These are phyloP conservation scores for Eumerus sabulonum DNA, from an alignment of 2,888 invertebrate genomes.

Conservation along the genomic window DNA sequence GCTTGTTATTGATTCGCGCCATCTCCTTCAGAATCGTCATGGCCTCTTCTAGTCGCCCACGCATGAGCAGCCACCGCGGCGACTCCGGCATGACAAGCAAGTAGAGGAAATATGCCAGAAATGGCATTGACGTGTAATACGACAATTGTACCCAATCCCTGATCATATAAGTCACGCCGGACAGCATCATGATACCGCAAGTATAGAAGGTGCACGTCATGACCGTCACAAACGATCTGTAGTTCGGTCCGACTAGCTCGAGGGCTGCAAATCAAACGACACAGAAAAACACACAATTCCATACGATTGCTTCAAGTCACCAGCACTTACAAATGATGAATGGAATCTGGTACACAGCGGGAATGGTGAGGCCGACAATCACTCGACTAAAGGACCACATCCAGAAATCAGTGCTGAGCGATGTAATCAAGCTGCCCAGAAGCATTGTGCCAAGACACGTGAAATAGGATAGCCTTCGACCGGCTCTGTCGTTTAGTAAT, in stretches of 20 bases:
- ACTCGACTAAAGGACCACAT: constrained; percentile 89
- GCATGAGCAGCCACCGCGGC: constrained; percentile 93
- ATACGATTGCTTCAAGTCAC: neutral
- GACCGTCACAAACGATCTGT: constrained; percentile 94
- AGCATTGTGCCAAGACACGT: constrained; percentile 90
- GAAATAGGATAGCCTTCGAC: constrained; percentile 92
- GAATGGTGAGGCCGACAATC: constrained; percentile 93
- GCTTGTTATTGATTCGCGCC: constrained; percentile 88
- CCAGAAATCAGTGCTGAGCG: constrained; percentile 88
- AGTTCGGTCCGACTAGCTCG: constrained; percentile 94
- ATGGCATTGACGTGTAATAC: constrained; percentile 90
- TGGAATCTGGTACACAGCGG: constrained; percentile 95
- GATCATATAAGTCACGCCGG: constrained; percentile 90
- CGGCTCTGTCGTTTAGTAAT: constrained; percentile 91
- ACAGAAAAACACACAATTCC: neutral
- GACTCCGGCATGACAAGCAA: constrained; percentile 94
- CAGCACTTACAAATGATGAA: constrained; percentile 92
- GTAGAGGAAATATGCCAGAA: constrained; percentile 90
- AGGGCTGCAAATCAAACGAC: constrained; percentile 82
- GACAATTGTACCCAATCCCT: constrained; percentile 91
- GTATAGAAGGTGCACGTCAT: constrained; percentile 96
- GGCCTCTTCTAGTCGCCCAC: constrained; percentile 90
- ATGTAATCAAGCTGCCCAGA: constrained; percentile 88
- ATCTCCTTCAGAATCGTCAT: constrained; percentile 87
- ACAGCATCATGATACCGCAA: constrained; percentile 89